These are phyloP conservation scores for Planococcus citri DNA, from an alignment of 1,140 invertebrate genomes.

Conservation along the genomic window DNA sequence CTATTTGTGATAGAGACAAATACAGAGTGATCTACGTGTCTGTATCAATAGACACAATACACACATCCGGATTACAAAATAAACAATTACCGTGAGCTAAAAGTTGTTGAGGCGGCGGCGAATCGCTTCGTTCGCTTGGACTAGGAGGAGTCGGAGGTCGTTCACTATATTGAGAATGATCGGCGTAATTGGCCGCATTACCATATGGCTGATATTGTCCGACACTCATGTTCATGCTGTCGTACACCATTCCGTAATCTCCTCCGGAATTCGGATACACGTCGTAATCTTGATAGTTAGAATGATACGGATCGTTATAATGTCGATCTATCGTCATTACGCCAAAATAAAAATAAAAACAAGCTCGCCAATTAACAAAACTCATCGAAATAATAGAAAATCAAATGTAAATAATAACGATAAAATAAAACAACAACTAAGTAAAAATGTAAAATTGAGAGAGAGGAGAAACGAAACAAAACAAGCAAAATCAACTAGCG, in stretches of 20 bases:
- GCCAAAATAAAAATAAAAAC: slow-evolving; percentile 17
- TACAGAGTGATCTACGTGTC: too few relatives aligned
- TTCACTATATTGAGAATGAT: slow-evolving; percentile 35
- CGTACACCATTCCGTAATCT: slow-evolving; percentile 29
- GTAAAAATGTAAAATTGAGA: too few relatives aligned
- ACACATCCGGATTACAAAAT: not conserved
- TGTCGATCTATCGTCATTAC: slow-evolving; percentile 26
- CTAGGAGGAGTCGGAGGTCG: slow-evolving; percentile 43
- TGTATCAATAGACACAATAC: too few relatives aligned
- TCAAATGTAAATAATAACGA: not conserved
- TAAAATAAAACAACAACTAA: not conserved
- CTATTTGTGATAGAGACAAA: not conserved
- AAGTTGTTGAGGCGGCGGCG: slow-evolving; percentile 42
- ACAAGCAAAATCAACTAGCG: not conserved
- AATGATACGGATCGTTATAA: slow-evolving; percentile 31
- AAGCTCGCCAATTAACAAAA: not conserved
- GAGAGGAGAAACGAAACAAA: too few relatives aligned
- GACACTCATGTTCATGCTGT: slow-evolving; percentile 32
- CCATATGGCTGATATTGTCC: slow-evolving; percentile 29
- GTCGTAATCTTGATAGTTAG: slow-evolving; percentile 45
- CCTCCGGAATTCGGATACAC: slow-evolving; percentile 40
- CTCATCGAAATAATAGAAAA: not conserved
- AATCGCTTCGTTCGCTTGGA: slow-evolving; percentile 46
- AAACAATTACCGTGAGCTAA: slow-evolving; percentile 30
- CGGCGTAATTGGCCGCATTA: slow-evolving; percentile 33